A percentile compares a stretch with the other conserved stretches of the same genome.
These are phyloP conservation scores for Zaprionus davidi DNA, from an alignment of 1,140 invertebrate genomes.

Conservation along the genomic window DNA sequence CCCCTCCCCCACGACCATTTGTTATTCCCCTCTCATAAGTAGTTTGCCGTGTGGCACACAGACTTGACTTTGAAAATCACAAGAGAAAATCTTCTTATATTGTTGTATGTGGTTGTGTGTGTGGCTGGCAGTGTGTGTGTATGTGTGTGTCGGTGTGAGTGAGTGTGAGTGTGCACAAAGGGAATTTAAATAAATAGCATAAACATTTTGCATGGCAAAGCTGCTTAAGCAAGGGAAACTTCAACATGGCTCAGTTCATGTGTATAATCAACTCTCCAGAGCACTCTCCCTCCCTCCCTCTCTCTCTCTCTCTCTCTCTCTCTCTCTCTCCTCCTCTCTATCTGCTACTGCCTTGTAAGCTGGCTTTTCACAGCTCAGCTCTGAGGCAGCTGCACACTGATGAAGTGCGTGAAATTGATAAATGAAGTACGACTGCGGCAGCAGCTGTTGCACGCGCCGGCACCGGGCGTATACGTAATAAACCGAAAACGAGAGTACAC, in stretches of 20 bases:
- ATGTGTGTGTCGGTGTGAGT: slow-evolving; percentile 12
- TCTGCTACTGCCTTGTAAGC: neutral
- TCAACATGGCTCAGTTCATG: slow-evolving; percentile 46
- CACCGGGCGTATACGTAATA: slow-evolving; percentile 22
- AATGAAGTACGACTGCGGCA: slow-evolving; percentile 30
- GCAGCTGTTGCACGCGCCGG: slow-evolving; percentile 5
- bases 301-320: neutral
- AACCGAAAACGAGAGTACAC: neutral
- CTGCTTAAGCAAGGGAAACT: slow-evolving; percentile 25
- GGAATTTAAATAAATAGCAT: slow-evolving; percentile 78
- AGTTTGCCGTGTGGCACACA: slow-evolving; percentile 59
- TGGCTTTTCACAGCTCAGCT: slow-evolving; percentile 1
- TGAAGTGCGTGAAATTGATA: slow-evolving; percentile 67
- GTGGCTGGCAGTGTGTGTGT: slow-evolving; percentile 2
- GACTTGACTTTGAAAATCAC: slow-evolving; percentile 44
- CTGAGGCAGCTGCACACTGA: slow-evolving; percentile 36
- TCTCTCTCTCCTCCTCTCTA: neutral
- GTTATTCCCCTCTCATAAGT: slow-evolving; percentile 23
- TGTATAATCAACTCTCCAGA: slow-evolving; percentile 59
- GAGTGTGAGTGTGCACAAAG: slow-evolving; percentile 22
- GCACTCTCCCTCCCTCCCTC: neutral
- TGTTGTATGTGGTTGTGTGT: slow-evolving; percentile 49
- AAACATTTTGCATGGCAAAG: slow-evolving; percentile 56
- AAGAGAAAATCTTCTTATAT: slow-evolving; percentile 63
- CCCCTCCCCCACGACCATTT: neutral